Conservation (phyloP, 2,797 vertebrate genomes). For the Eulemur mongoz region DNA sequence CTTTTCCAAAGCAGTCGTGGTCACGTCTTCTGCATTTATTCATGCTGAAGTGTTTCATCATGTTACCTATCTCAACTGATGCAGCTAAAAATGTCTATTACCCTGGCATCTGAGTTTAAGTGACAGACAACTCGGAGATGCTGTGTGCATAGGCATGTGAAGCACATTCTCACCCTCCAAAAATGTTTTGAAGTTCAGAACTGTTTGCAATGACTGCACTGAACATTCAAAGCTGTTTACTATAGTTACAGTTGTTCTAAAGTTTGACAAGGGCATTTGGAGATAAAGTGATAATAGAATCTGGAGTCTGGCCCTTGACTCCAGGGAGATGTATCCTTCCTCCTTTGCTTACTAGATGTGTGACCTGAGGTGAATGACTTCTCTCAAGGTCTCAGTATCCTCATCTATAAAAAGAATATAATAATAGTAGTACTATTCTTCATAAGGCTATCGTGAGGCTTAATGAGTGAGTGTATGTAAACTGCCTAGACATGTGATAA, state of each 20-base stretch:
- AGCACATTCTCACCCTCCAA: neutral
- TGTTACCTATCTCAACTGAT: neutral
- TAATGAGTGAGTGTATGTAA: neutral
- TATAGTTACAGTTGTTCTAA: neutral
- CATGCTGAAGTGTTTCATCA: neutral
- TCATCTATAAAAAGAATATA: constrained; percentile 25
- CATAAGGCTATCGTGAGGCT: neutral
- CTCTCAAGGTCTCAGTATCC: neutral
- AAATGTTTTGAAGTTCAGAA: constrained; percentile 1
- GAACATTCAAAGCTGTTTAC: neutral
- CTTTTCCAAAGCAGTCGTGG: constrained; percentile 42
- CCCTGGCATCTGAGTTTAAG: neutral
- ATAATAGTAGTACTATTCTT: neutral
- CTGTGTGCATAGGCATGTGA: neutral
- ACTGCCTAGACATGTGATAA: neutral
- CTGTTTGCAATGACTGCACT: neutral
- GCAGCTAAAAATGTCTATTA: neutral
- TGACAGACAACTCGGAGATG: neutral
- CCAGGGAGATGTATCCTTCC: neutral
- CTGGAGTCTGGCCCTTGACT: neutral
- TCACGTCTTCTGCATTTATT: neutral
- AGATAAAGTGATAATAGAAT: neutral
- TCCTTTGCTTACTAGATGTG: neutral
- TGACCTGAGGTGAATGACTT: neutral
- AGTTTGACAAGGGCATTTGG: neutral